Percentiles rank a stretch among this genome's conserved stretches.
Evolutionary conservation across 2,797 vertebrate species (phyloP).

Genomic region (Channa striata): DNA sequence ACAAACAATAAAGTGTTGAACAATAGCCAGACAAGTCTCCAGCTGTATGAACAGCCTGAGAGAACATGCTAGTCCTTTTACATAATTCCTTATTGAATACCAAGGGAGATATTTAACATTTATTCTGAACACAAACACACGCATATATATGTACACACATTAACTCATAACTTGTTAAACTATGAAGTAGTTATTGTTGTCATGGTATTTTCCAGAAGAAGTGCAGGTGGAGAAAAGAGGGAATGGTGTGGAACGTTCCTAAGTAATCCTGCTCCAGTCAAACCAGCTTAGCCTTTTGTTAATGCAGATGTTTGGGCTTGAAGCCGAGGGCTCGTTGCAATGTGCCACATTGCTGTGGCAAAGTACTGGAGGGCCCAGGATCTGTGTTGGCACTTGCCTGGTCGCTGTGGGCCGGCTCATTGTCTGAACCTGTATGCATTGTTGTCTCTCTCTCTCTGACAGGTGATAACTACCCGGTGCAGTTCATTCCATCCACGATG

Average conservation of each 20-base stretch:
- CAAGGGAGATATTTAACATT: slow-evolving; percentile 36
- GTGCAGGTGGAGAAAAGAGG: slow-evolving; percentile 57
- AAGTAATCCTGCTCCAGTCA: slow-evolving; percentile 85
- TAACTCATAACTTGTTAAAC: slow-evolving; percentile 33
- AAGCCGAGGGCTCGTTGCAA: slow-evolving; percentile 84
- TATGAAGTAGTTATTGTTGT: slow-evolving; percentile 30
- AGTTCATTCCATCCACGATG: slow-evolving; percentile 99
- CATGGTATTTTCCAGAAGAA: slow-evolving; percentile 34
- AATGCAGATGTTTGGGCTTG: slow-evolving; percentile 96
- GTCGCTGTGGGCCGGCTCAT: slow-evolving; percentile 89
- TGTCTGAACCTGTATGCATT: slow-evolving; percentile 99
- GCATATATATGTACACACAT: slow-evolving; percentile 13
- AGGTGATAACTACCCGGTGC: slow-evolving; percentile 99
- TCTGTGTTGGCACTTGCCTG: slow-evolving; percentile 94
- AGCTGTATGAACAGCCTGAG: slow-evolving; percentile 72
- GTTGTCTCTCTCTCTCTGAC: slow-evolving; percentile 89
- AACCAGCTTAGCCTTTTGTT: slow-evolving; percentile 93
- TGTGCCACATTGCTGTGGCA: slow-evolving; percentile 79
- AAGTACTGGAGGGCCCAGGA: slow-evolving; percentile 69
- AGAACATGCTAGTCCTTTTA: slow-evolving; percentile 69
- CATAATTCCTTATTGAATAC: slow-evolving; percentile 56
- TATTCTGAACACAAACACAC: slow-evolving; percentile 23
- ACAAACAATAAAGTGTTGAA: slow-evolving; percentile 78
- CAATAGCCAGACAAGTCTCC: slow-evolving; percentile 80
- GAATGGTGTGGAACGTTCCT: slow-evolving; percentile 78